Conservation (phyloP, 1,140 invertebrate genomes). For the Penaeus chinensis region DNA sequence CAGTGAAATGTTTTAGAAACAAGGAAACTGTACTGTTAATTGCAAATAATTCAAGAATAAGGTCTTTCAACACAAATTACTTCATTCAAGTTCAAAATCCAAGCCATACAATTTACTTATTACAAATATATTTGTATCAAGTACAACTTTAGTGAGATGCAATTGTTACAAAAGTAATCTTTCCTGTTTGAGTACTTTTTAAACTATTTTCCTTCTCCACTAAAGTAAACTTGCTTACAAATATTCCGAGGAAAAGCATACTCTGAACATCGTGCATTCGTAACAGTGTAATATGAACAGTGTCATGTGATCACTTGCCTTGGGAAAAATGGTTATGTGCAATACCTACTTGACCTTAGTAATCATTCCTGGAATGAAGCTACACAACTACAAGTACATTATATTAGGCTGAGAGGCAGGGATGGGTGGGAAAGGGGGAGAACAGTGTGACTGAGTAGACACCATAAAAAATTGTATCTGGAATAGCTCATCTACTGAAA, state of each 20-base stretch:
- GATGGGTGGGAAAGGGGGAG: not conserved
- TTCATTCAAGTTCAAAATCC: slow-evolving; percentile 1
- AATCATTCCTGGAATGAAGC: slow-evolving; percentile 49
- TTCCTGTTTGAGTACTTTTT: no score
- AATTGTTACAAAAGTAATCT: no score
- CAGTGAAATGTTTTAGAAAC: no score
- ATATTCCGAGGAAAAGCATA: slow-evolving; percentile 11
- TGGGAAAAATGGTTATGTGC: slow-evolving; percentile 20
- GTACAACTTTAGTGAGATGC: not conserved
- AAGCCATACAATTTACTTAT: not conserved
- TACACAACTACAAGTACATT: slow-evolving; percentile 40
- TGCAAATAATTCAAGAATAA: no score
- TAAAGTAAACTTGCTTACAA: slow-evolving; percentile 20
- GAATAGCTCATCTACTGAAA: slow-evolving; percentile 22
- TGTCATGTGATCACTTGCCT: slow-evolving; percentile 52
- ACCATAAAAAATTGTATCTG: not conserved
- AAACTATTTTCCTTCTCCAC: no score
- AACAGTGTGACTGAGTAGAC: slow-evolving; percentile 9
- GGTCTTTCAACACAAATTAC: not conserved
- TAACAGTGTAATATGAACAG: slow-evolving; percentile 29
- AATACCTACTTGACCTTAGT: slow-evolving; percentile 34
- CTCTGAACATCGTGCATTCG: slow-evolving; percentile 33
- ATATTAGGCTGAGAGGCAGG: slow-evolving; percentile 17
- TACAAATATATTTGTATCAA: not conserved
- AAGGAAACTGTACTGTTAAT: no score